Percentiles rank a stretch among this genome's conserved stretches.
Conservation (phyloP, 2,888 invertebrate species). For the Nemotelus nigrinus region DNA sequence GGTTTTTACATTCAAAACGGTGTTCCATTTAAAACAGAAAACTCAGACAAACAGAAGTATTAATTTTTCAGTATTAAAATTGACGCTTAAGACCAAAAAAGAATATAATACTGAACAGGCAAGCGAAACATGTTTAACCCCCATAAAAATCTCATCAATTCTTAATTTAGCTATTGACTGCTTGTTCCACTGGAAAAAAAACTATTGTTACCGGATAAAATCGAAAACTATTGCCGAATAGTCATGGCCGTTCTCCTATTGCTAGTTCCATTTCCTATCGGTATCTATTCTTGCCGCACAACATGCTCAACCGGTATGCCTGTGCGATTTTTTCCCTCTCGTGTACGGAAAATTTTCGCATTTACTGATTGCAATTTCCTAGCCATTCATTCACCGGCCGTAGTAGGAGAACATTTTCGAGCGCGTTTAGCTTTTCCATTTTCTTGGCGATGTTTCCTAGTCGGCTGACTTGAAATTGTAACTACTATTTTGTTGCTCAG, state of each 20-base stretch:
- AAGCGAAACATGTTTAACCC: no score
- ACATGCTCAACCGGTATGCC: background rate
- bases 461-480: background rate
- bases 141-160: background rate
- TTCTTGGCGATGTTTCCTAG: conserved; percentile 25
- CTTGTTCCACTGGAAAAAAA: background rate
- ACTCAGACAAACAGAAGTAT: no score
- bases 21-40: no score
- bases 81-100: no score
- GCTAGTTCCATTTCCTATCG: no score
- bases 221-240: conserved; percentile 42
- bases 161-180: conserved; percentile 15
- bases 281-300: no score
- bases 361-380: conserved; percentile 44
- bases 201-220: conserved; percentile 46
- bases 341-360: conserved; percentile 37
- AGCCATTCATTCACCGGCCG: conserved; percentile 37
- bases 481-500: conserved; percentile 12
- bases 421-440: conserved; percentile 40
- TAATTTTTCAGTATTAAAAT: no score
- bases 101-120: no score
- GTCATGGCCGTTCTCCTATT: no score
- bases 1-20: no score
- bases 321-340: conserved; percentile 21
- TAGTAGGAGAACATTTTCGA: conserved; percentile 3